These are phyloP conservation scores for Halocaridina rubra DNA, from an alignment of 2,888 invertebrate species.

Conservation along the genomic window DNA sequence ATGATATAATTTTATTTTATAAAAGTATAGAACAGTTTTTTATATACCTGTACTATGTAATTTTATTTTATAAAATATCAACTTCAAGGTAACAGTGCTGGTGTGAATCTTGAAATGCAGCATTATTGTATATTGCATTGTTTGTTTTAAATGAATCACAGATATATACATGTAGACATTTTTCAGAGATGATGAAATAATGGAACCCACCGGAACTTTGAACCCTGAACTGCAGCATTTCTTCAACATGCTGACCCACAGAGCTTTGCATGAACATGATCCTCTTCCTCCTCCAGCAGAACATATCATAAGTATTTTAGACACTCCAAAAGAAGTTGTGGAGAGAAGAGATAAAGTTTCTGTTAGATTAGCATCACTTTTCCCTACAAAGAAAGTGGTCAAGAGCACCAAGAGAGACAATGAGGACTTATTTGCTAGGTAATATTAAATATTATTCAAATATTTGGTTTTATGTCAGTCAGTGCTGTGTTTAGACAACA, in stretches of 20 bases:
- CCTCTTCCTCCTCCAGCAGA: conserved; percentile 72
- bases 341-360: conserved; percentile 22
- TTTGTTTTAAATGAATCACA: no score
- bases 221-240: conserved; percentile 73
- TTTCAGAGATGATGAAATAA: conserved; percentile 16
- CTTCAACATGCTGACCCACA: conserved; percentile 73
- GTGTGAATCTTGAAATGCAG: no score
- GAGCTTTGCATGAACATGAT: conserved; percentile 75
- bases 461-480: no score
- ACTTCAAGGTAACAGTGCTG: no score
- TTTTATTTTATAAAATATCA: no score
- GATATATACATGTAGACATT: no score
- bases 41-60: no score
- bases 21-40: no score
- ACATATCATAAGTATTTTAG: conserved; percentile 67
- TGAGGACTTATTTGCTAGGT: conserved; percentile 43
- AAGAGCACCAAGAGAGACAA: conserved; percentile 41
- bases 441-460: no score
- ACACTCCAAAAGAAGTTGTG: conserved; percentile 31
- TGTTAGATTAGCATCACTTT: conserved; percentile 5
- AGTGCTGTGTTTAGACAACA: no score
- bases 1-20: no score
- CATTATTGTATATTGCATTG: no score
- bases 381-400: conserved; percentile 47
- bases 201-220: conserved; percentile 70